These are phyloP conservation scores for Eciton burchellii DNA, from an alignment of 1,140 invertebrate genomes.

Conservation along the genomic window DNA sequence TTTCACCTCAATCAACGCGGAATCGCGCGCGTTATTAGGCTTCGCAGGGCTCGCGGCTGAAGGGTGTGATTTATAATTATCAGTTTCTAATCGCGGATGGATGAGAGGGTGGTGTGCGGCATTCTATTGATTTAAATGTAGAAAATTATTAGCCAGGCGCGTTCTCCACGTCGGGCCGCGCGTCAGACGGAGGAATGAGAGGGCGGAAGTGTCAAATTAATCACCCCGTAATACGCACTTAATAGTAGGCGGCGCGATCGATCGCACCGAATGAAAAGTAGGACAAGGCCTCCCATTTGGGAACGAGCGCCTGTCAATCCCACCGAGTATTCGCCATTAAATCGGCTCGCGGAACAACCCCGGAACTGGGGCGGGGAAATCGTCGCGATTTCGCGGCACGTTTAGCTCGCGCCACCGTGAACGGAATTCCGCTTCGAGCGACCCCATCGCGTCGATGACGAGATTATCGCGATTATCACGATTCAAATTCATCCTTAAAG, in stretches of 20 bases:
- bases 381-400: constrained; percentile 46
- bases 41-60: neutral
- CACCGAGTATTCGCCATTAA: constrained; percentile 57
- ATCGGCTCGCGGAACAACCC: constrained; percentile 11
- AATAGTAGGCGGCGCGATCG: constrained; percentile 70
- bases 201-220: constrained; percentile 71
- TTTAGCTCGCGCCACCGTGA: constrained; percentile 35
- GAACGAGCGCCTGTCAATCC: constrained; percentile 56
- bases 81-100: constrained; percentile 20
- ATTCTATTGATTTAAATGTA: constrained; percentile 55
- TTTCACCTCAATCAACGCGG: constrained; percentile 16
- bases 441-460: neutral
- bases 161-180: neutral
- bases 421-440: no score
- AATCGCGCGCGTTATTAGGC: neutral
- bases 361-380: neutral
- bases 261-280: constrained; percentile 72
- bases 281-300: constrained; percentile 57
- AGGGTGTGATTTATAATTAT: constrained; percentile 2
- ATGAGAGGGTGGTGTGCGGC: neutral
- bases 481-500: no score
- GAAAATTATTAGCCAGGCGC: constrained; percentile 35
- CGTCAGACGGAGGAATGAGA: neutral
- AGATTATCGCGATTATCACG: neutral
- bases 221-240: constrained; percentile 74